These are phyloP conservation scores for Zaprionus ornatus DNA, from an alignment of 1,140 invertebrate genomes.

Conservation along the genomic window DNA sequence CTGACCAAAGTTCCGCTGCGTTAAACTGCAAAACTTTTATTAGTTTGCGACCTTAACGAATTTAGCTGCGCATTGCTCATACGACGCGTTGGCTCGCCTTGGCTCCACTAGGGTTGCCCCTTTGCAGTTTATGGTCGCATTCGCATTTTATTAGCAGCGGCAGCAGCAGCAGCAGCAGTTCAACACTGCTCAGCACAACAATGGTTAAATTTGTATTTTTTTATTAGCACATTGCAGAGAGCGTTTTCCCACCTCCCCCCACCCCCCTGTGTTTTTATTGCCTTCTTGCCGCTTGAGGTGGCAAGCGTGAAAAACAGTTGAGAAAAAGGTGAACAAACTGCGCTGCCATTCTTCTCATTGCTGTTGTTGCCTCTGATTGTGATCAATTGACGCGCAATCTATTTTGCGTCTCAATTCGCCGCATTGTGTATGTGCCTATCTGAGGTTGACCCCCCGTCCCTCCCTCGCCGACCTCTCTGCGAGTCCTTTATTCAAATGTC, in stretches of 20 bases:
- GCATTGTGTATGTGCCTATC: slow-evolving; percentile 35
- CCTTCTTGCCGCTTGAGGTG: slow-evolving; percentile 56
- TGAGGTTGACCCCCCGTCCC: slow-evolving; percentile 56
- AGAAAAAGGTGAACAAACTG: slow-evolving; percentile 74
- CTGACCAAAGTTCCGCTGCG: slow-evolving; percentile 64
- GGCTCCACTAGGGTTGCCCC: no score
- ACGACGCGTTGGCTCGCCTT: slow-evolving; percentile 54
- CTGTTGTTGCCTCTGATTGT: slow-evolving; percentile 26
- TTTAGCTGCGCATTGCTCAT: slow-evolving; percentile 60
- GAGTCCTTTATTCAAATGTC: slow-evolving; percentile 73
- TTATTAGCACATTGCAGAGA: slow-evolving; percentile 39
- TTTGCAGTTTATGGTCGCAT: slow-evolving; percentile 45
- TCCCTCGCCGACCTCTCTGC: background rate
- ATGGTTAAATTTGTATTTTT: slow-evolving; percentile 73
- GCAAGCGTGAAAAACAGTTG: slow-evolving; percentile 17
- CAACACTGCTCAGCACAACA: slow-evolving; percentile 49
- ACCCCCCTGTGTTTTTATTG: slow-evolving; percentile 5
- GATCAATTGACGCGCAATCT: slow-evolving; percentile 48
- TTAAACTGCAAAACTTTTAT: slow-evolving; percentile 70
- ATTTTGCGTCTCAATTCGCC: slow-evolving; percentile 59
- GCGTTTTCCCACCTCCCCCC: slow-evolving; percentile 49
- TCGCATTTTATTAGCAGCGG: slow-evolving; percentile 67
- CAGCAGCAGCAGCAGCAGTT: no score
- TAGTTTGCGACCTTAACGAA: slow-evolving; percentile 63
- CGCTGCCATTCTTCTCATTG: slow-evolving; percentile 16